These are phyloP conservation scores for Lucifuga dentata DNA, from an alignment of 2,113 vertebrate species.

Conservation along the genomic window DNA sequence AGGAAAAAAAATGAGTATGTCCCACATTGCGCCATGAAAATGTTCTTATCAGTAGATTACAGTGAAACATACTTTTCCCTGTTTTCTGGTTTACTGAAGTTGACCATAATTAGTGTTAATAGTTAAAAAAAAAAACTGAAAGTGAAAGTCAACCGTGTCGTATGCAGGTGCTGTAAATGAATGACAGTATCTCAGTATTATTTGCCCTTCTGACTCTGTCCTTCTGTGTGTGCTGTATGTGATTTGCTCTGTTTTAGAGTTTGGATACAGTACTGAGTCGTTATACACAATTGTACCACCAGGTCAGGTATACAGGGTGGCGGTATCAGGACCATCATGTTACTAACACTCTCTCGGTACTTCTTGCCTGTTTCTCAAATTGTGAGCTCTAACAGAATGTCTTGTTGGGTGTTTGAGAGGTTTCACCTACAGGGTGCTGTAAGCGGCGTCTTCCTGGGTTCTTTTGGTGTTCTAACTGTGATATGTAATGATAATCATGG, in stretches of 20 bases:
- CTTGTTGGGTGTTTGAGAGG: not conserved
- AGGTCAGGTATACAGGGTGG: slow-evolving; percentile 73
- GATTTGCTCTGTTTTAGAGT: slow-evolving; percentile 73
- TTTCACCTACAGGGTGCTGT: not conserved
- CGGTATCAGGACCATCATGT: slow-evolving; percentile 8
- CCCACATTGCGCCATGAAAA: too few relatives aligned
- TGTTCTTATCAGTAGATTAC: too few relatives aligned
- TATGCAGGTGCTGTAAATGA: not conserved
- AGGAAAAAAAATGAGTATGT: too few relatives aligned
- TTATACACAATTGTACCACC: slow-evolving; percentile 67
- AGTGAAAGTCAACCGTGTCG: not conserved
- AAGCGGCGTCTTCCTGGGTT: slow-evolving; percentile 25
- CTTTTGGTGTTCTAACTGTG: slow-evolving; percentile 47
- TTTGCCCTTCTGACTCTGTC: slow-evolving; percentile 14
- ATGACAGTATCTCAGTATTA: not conserved
- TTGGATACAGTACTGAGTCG: slow-evolving; percentile 73
- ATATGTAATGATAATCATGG: slow-evolving; percentile 43
- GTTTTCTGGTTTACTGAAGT: too few relatives aligned
- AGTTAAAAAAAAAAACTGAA: not conserved
- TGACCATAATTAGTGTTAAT: not conserved
- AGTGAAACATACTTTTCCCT: too few relatives aligned
- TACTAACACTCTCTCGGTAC: slow-evolving; percentile 65
- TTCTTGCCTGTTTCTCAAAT: slow-evolving; percentile 23
- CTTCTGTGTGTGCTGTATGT: slow-evolving; percentile 21
- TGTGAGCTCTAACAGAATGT: slow-evolving; percentile 41